A percentile compares a stretch with the other conserved stretches of the same genome.
Evolutionary conservation across 1,140 invertebrate species (phyloP).

Genomic region (Zaprionus ornatus): DNA sequence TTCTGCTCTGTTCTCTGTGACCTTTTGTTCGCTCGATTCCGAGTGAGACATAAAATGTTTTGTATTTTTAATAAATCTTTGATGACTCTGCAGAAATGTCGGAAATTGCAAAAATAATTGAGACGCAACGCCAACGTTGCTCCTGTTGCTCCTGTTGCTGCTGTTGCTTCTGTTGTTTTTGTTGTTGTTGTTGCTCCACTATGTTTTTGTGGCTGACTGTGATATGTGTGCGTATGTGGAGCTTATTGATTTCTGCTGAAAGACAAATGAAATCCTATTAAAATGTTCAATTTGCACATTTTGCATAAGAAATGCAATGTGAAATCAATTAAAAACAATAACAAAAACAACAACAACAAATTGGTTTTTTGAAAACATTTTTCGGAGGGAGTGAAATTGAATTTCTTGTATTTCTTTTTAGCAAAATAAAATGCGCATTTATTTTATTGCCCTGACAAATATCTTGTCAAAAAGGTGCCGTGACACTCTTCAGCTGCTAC

Average conservation of each 20-base stretch:
- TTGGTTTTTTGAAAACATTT: background rate
- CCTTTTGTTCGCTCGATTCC: background rate
- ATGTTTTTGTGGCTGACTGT: background rate
- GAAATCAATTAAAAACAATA: slow-evolving; percentile 37
- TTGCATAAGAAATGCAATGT: slow-evolving; percentile 8
- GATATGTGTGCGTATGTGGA: background rate
- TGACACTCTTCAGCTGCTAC: background rate
- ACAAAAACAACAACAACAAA: slow-evolving; percentile 8
- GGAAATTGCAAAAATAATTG: slow-evolving; percentile 15
- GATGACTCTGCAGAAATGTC: slow-evolving; percentile 26
- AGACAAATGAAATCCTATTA: slow-evolving; percentile 12
- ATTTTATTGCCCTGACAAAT: background rate
- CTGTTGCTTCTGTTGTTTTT: too few species aligned
- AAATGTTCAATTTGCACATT: slow-evolving; percentile 10
- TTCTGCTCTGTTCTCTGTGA: background rate
- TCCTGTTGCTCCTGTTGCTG: background rate
- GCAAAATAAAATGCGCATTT: background rate
- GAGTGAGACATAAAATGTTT: slow-evolving; percentile 8
- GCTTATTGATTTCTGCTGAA: slow-evolving; percentile 23
- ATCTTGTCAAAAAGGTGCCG: background rate
- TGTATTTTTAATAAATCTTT: slow-evolving; percentile 29
- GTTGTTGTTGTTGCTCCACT: background rate
- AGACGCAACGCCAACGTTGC: background rate
- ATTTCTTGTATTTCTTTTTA: background rate
- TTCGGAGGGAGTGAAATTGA: background rate